Conservation (phyloP, 2,888 invertebrate species). For the Napeogenes sylphis region DNA sequence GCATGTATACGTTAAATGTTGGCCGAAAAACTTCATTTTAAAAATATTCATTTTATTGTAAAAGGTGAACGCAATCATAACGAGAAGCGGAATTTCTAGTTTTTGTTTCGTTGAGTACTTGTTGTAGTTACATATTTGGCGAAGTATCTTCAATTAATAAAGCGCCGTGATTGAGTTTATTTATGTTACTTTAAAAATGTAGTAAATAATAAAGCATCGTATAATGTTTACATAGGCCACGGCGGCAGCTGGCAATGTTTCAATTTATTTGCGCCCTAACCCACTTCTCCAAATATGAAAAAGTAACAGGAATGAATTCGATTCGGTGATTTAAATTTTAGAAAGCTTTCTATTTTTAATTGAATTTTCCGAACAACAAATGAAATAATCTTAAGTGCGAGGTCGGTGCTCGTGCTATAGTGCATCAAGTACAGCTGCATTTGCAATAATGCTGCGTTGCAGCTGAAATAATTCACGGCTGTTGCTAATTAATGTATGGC, state of each 20-base stretch:
- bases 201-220: constrained; percentile 24
- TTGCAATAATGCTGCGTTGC: constrained; percentile 5
- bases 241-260: constrained; percentile 30
- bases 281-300: constrained; percentile 31
- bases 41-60: neutral
- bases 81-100: neutral
- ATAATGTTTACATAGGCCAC: constrained; percentile 28
- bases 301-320: constrained; percentile 30
- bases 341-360: constrained; percentile 22
- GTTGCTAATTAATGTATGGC: constrained; percentile 40
- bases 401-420: neutral
- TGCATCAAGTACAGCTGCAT: neutral
- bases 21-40: no score
- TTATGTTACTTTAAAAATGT: constrained; percentile 29
- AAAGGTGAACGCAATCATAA: neutral
- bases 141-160: constrained; percentile 8
- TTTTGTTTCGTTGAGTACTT: neutral
- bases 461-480: neutral
- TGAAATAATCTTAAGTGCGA: constrained; percentile 11
- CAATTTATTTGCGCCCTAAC: constrained; percentile 31
- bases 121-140: constrained; percentile 15
- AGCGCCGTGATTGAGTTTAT: constrained; percentile 13
- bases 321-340: constrained; percentile 27
- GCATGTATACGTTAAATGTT: no score
- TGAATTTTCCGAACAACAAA: constrained; percentile 18